phyloP scores from a whole-genome alignment of 1,140 invertebrate genomes.

The Drosophila sucinea region DNA sequence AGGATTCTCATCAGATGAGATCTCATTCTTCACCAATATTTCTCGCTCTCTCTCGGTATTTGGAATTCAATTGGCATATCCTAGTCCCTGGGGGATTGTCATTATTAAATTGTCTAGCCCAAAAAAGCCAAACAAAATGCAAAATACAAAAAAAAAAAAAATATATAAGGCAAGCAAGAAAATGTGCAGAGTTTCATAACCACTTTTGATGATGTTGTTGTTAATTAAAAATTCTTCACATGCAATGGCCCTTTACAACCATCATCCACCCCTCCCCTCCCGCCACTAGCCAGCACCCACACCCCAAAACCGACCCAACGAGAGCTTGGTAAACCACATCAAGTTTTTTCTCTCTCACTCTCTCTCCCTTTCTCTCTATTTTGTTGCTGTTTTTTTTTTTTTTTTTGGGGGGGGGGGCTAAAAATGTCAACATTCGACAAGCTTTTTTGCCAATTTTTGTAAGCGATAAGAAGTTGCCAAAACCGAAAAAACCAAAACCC shows the following conservation, averaged over 20 bases:
- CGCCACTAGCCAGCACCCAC: not conserved
- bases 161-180: too few relatives aligned
- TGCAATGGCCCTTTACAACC: conserved; percentile 5
- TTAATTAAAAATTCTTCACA: conserved; percentile 23
- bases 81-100: conserved; percentile 1
- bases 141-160: not conserved
- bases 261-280: not conserved
- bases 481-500: conserved; percentile 66
- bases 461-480: conserved; percentile 29
- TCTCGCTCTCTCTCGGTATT: not conserved
- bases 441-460: conserved; percentile 65
- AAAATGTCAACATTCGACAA: conserved; percentile 76
- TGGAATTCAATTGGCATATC: not conserved
- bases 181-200: conserved; percentile 5
- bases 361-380: not conserved
- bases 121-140: not conserved
- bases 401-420: not conserved
- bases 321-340: conserved; percentile 12
- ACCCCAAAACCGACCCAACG: not conserved
- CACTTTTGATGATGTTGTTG: conserved; percentile 14
- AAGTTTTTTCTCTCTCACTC: not conserved
- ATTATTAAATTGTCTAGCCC: conserved; percentile 11
- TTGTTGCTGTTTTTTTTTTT: conserved; percentile 21
- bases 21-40: not conserved
- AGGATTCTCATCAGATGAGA: too few relatives aligned